Conservation (phyloP, 1,140 invertebrate species). For the Drosophila nigrodunni region DNA sequence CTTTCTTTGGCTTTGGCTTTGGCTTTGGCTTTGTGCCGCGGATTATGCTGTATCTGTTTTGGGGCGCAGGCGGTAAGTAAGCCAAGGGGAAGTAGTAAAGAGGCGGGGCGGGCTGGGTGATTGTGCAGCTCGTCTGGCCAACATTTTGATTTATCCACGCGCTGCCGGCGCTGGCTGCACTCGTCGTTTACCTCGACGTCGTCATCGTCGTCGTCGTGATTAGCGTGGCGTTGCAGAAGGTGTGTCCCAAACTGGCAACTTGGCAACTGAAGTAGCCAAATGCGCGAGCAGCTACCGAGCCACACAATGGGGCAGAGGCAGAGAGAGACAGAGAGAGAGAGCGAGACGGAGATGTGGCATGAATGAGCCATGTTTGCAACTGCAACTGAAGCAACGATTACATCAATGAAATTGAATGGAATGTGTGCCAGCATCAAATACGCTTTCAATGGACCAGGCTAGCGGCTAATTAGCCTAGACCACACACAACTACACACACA, state of each 20-base stretch:
- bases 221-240: conserved; percentile 77
- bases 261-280: conserved; percentile 78
- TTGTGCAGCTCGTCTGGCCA: conserved; percentile 58
- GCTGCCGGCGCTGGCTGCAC: conserved; percentile 48
- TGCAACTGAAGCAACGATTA: conserved; percentile 45
- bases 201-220: conserved; percentile 55
- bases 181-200: no score
- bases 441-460: conserved; percentile 64
- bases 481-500: conserved; percentile 52
- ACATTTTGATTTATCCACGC: conserved; percentile 83
- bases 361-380: conserved; percentile 54
- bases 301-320: conserved; percentile 37
- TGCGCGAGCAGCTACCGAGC: conserved; percentile 48
- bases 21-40: conserved; percentile 34
- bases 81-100: background rate
- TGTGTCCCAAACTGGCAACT: conserved; percentile 78
- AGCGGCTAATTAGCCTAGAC: conserved; percentile 67
- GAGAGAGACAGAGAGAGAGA: conserved; percentile 14
- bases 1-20: conserved; percentile 66
- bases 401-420: conserved; percentile 76
- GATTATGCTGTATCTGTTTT: conserved; percentile 57
- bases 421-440: conserved; percentile 68
- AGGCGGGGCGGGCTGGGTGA: conserved; percentile 15
- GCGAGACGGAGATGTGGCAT: conserved; percentile 36
- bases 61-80: no score